A percentile compares a stretch with the other conserved stretches of the same genome.
Conservation (phyloP, 2,888 invertebrate species). For the Shargacucullia verbasci region DNA sequence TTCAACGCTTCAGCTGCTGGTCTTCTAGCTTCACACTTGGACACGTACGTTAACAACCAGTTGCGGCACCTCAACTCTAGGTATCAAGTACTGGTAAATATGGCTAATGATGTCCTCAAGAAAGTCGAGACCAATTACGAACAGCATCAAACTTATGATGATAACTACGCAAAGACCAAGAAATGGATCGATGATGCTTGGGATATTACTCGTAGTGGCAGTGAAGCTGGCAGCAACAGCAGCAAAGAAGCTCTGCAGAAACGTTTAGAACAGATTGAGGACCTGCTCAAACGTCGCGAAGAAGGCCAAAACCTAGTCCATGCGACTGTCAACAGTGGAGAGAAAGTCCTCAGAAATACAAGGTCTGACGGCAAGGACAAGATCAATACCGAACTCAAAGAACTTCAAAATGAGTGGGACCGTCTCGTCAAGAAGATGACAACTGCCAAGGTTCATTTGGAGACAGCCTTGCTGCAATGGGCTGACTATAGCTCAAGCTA, state of each 20-base stretch:
- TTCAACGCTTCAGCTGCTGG: constrained; percentile 94
- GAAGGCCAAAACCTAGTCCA: constrained; percentile 96
- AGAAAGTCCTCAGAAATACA: constrained; percentile 96
- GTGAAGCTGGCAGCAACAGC: constrained; percentile 93
- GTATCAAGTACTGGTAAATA: constrained; percentile 96
- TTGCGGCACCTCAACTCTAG: constrained; percentile 95
- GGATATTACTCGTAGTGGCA: constrained; percentile 93
- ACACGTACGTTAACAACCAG: constrained; percentile 96
- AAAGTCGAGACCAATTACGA: constrained; percentile 96
- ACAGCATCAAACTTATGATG: constrained; percentile 94
- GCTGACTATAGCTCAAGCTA: constrained; percentile 98
- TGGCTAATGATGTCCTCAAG: constrained; percentile 96
- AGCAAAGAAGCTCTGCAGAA: constrained; percentile 95
- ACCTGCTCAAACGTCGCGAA: constrained; percentile 94
- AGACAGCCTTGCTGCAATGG: constrained; percentile 97
- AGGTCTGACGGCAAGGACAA: constrained; percentile 96
- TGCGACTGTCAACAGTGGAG: constrained; percentile 96
- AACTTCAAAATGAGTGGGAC: constrained; percentile 97
- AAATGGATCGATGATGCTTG: constrained; percentile 96
- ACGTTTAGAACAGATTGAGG: constrained; percentile 94
- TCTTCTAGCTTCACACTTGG: constrained; percentile 94
- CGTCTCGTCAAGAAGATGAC: constrained; percentile 96
- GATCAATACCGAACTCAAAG: constrained; percentile 95
- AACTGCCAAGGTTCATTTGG: constrained; percentile 96
- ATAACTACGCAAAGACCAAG: constrained; percentile 92